Evolutionary conservation across 2,797 vertebrate species (phyloP), one percentile per base, ranked within the genome.

Genomic region (Kryptolebias ocellatus): DNA sequence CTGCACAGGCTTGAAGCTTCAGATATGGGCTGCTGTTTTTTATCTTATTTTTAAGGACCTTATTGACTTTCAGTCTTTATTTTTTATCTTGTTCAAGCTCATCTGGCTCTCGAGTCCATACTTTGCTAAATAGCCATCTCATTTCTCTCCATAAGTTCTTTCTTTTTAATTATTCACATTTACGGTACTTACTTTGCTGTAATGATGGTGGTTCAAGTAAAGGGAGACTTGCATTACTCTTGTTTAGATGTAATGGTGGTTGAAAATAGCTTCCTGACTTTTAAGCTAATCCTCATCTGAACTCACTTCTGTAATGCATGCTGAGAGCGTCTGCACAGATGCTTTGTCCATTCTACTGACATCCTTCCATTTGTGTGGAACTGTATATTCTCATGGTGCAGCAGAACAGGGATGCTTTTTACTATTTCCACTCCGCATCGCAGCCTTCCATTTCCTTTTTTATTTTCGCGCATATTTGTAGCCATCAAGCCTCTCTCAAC

Each of bases 261-360:
- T 65, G 74, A 45, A 76, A 75, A 71, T 67, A 59, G 65, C 64
- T 67, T 14, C 68, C 52, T 59, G 59, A 72, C 64, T 69, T 66
- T 75, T 59, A 31, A 77, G 24, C 10, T 77, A 79, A 89, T 90
- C 78, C 79, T 91, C 89, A 84, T 85, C 90, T 84, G 80, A 78
- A 84, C 83, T 88, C 77, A 80, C 89, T 91, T 91, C 74, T 85
- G 81, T 85, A 94, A 90, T 95, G 94, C 92, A 92, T 79, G 92
- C 72, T 74, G 68, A 60, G 14, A 74, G 46, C 20, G 50, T 76
- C 55, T 66, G 61, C 67, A 61, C 57, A 73, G 10, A 64, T 12
- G 20, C 11, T 49, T 47, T 39, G 37, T 57, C 70, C 55, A 45
- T 49, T 69, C 42, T 4, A 39, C 57, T 64, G 37, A 65, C 62